phyloP scores from a whole-genome alignment of 2,797 vertebrate genomes.

The Labroides dimidiatus region DNA sequence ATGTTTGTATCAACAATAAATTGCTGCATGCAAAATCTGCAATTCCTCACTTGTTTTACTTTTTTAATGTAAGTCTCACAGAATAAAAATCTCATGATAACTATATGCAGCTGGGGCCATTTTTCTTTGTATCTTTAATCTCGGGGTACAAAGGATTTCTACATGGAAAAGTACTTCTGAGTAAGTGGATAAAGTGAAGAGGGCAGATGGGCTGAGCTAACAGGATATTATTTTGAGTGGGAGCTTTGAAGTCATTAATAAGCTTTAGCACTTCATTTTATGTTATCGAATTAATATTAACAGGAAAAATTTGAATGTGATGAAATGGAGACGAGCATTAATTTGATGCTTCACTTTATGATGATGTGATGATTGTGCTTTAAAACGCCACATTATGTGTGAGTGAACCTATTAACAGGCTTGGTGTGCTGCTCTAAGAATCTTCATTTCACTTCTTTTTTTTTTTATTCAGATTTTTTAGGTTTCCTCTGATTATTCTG shows the following conservation, averaged over 20 bases:
- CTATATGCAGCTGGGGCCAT: neutral
- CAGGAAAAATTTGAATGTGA: neutral
- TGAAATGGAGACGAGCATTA: neutral
- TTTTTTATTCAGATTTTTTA: neutral
- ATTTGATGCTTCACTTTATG: neutral
- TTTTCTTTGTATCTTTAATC: neutral
- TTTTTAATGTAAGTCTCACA: neutral
- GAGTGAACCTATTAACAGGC: neutral
- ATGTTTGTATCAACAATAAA: neutral
- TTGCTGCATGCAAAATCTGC: neutral
- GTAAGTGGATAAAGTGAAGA: conserved; percentile 6
- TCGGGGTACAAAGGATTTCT: conserved; percentile 5
- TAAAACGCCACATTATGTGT: neutral
- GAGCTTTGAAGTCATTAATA: conserved; percentile 12
- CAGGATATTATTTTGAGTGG: conserved; percentile 11
- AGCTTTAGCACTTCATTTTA: neutral
- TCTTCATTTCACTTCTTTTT: neutral
- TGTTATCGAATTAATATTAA: conserved; percentile 10
- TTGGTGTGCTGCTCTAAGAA: neutral
- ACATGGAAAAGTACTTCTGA: neutral
- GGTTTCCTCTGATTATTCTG: neutral
- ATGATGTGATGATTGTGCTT: neutral
- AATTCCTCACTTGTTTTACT: neutral
- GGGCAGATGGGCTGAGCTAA: neutral
- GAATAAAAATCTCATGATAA: neutral